Evolutionary conservation across 2,113 vertebrate species (phyloP).

Genomic region (Anseranas semipalmata): DNA sequence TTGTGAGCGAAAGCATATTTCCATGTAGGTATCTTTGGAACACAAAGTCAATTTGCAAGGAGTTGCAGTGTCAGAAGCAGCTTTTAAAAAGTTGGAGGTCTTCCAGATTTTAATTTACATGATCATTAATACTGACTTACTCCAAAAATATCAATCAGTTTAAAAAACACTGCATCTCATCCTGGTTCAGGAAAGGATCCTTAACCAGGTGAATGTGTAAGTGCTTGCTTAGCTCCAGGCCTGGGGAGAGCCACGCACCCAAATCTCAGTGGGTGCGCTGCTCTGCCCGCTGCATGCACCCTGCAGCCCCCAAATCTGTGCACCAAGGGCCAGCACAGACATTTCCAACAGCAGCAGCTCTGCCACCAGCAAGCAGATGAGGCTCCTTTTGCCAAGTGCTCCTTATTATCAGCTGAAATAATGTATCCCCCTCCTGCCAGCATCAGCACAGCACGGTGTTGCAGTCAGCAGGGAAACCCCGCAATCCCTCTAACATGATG

Average conservation of each 20-base stretch:
- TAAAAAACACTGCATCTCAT: conserved; percentile 38
- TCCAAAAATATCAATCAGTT: conserved; percentile 65
- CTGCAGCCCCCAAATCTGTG: neutral
- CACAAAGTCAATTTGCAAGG: conserved; percentile 34
- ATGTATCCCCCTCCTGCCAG: conserved; percentile 33
- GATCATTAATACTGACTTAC: conserved; percentile 64
- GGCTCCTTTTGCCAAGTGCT: conserved; percentile 10
- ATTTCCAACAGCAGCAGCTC: neutral
- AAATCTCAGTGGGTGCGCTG: neutral
- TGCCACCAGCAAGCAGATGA: neutral
- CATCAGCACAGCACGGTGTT: neutral
- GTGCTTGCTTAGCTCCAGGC: neutral
- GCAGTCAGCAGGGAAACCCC: conserved; percentile 18
- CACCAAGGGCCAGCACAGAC: accelerated
- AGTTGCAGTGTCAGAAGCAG: conserved; percentile 36
- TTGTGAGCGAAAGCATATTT: conserved; percentile 12
- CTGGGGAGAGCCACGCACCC: neutral
- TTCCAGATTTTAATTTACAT: conserved; percentile 68
- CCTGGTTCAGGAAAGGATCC: neutral
- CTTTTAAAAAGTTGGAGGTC: conserved; percentile 62
- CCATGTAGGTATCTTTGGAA: neutral
- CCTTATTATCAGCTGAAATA: conserved; percentile 41
- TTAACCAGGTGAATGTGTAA: conserved; percentile 51
- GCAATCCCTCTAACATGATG: conserved; percentile 32
- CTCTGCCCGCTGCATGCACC: neutral